Evolutionary conservation across 2,113 vertebrate genomes (phyloP).

Genomic region (Nicator chloris): DNA sequence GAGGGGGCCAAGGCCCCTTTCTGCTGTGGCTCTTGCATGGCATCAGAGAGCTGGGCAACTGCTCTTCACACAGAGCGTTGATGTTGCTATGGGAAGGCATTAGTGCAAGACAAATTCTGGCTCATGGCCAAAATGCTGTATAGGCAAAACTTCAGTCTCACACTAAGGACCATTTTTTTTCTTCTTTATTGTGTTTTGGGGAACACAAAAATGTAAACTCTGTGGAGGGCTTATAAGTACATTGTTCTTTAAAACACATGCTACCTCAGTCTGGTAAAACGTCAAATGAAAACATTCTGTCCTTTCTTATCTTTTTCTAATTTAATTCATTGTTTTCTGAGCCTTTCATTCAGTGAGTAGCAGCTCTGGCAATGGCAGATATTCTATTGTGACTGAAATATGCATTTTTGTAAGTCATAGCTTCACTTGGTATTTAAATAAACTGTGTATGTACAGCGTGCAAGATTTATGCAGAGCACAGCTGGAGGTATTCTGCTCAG

Average conservation of each 20-base stretch:
- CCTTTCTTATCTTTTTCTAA: constrained; percentile 1
- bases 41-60: neutral
- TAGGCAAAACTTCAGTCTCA: neutral
- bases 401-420: constrained; percentile 67
- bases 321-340: constrained; percentile 28
- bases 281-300: neutral
- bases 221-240: neutral
- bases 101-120: neutral
- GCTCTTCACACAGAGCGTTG: accelerated
- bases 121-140: neutral
- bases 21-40: neutral
- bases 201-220: neutral
- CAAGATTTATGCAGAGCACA: constrained; percentile 58
- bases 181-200: neutral
- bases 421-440: constrained; percentile 67
- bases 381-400: constrained; percentile 50
- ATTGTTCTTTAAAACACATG: neutral
- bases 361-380: constrained; percentile 40
- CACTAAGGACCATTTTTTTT: neutral
- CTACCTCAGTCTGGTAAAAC: neutral
- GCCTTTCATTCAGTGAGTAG: neutral
- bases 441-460: constrained; percentile 17
- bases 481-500: constrained; percentile 41
- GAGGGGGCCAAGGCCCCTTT: neutral
- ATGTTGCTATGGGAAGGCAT: neutral